Conservation (phyloP, 1,140 invertebrate species). For the Megalopta genalis region DNA sequence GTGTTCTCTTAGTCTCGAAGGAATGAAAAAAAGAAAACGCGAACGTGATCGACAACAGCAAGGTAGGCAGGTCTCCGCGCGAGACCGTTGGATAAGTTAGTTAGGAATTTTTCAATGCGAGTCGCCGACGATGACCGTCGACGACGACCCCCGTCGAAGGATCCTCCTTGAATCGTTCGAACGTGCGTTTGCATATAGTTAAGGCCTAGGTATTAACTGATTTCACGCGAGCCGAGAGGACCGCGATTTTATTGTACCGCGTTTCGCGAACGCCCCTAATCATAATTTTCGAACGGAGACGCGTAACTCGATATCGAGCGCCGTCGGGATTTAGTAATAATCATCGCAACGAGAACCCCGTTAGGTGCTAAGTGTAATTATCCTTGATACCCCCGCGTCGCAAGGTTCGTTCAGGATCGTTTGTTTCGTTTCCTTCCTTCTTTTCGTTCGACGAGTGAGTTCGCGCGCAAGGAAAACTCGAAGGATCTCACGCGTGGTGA, state of each 20-base stretch:
- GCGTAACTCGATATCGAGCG: background rate
- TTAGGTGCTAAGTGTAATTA: constrained; percentile 61
- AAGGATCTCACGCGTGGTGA: constrained; percentile 56
- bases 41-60: constrained; percentile 15
- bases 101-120: constrained; percentile 49
- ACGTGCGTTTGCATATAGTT: constrained; percentile 20
- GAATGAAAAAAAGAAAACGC: too few species aligned
- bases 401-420: constrained; percentile 26
- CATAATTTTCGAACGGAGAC: background rate
- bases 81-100: constrained; percentile 53
- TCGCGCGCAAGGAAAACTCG: constrained; percentile 30
- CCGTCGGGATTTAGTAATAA: constrained; percentile 4
- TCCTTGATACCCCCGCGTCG: constrained; percentile 44
- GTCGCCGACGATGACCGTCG: background rate
- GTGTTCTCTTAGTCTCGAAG: constrained; percentile 17
- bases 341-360: constrained; percentile 41
- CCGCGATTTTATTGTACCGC: constrained; percentile 20
- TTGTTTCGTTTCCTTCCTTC: constrained; percentile 18
- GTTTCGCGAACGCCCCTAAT: too few species aligned
- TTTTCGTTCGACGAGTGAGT: constrained; percentile 43
- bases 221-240: constrained; percentile 4
- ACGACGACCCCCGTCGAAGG: background rate
- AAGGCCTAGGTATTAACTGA: constrained; percentile 50
- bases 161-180: background rate
- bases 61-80: constrained; percentile 27